phyloP scores from a whole-genome alignment of 1,140 invertebrate species.

The Cyclina sinensis region DNA sequence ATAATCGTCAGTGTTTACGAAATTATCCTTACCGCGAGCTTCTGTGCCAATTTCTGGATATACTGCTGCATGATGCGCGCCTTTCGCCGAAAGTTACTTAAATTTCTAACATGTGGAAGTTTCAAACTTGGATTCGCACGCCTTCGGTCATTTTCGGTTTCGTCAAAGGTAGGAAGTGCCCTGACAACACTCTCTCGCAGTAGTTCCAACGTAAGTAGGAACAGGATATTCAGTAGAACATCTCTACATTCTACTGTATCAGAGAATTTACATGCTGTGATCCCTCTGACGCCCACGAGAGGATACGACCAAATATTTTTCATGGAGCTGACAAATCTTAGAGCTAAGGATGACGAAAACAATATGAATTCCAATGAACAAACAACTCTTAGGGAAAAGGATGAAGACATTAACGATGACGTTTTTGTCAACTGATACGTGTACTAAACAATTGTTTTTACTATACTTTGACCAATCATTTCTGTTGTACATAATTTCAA shows the following conservation, averaged over 20 bases:
- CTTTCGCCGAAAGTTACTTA: slow-evolving; percentile 23
- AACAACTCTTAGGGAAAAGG: too few relatives aligned
- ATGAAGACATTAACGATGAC: neutral
- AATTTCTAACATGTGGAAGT: slow-evolving; percentile 17
- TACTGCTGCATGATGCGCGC: slow-evolving; percentile 64
- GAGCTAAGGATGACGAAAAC: too few relatives aligned
- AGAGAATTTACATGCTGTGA: slow-evolving; percentile 29
- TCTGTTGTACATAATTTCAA: too few relatives aligned
- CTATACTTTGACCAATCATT: too few relatives aligned
- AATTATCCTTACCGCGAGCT: slow-evolving; percentile 22
- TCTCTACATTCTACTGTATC: slow-evolving; percentile 45
- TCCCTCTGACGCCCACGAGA: neutral
- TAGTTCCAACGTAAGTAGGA: slow-evolving; percentile 34
- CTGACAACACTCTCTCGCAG: neutral
- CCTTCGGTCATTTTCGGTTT: slow-evolving; percentile 16
- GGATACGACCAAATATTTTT: neutral
- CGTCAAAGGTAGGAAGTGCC: neutral
- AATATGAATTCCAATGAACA: too few relatives aligned
- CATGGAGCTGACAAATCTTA: neutral
- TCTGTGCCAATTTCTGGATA: slow-evolving; percentile 58
- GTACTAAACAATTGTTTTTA: too few relatives aligned
- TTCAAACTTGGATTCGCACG: neutral
- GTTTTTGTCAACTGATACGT: neutral
- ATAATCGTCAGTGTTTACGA: slow-evolving; percentile 39
- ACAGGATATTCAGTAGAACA: slow-evolving; percentile 49